Evolutionary conservation across 2,888 invertebrate species (phyloP).

Genomic region (Pristionchus mayeri): DNA sequence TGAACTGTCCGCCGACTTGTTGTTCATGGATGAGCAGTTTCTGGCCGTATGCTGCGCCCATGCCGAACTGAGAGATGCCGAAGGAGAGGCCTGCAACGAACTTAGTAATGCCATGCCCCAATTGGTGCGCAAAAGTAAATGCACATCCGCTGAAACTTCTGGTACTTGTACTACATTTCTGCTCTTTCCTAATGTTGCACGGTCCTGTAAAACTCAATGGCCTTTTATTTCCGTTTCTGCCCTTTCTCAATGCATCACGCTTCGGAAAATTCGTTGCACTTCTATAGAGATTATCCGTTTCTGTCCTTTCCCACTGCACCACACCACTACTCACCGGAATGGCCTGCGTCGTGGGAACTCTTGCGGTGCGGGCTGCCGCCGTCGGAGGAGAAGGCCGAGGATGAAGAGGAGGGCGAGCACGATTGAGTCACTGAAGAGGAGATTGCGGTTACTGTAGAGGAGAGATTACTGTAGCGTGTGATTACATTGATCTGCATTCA

Average conservation of each 20-base stretch:
- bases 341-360: slow-evolving; percentile 41
- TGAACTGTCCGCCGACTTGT: slow-evolving; percentile 50
- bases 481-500: too few species aligned
- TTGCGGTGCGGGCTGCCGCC: slow-evolving; percentile 61
- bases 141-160: too few species aligned
- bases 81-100: slow-evolving; percentile 46
- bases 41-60: slow-evolving; percentile 59
- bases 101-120: background rate
- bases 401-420: slow-evolving; percentile 63
- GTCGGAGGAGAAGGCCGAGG: slow-evolving; percentile 59
- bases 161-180: too few species aligned
- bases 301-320: background rate
- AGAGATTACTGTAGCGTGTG: background rate
- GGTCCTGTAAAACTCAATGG: too few species aligned
- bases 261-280: background rate
- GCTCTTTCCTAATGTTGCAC: too few species aligned
- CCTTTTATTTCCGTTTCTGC: background rate
- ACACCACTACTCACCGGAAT: background rate
- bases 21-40: slow-evolving; percentile 57
- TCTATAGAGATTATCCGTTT: background rate
- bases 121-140: background rate
- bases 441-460: slow-evolving; percentile 27
- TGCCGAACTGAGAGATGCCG: slow-evolving; percentile 56
- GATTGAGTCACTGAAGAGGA: slow-evolving; percentile 61
- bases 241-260: background rate